Percentiles rank a stretch among this genome's conserved stretches.
phyloP scores from a whole-genome alignment of 2,113 vertebrate genomes.

The Ceratotherium simum region DNA sequence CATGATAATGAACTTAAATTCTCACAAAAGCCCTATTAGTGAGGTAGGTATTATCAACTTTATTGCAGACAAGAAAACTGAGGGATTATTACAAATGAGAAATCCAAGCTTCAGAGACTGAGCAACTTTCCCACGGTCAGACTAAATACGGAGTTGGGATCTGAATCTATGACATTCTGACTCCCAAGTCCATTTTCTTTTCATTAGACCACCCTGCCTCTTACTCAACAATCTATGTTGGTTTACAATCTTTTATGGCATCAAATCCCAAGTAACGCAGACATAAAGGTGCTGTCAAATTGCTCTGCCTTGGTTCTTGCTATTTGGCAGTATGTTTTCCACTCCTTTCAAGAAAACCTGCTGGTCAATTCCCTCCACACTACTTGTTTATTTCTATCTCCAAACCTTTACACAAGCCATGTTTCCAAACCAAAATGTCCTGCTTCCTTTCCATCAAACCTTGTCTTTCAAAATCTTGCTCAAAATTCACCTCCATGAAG shows the following conservation, averaged over 20 bases:
- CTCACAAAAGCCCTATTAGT: background rate
- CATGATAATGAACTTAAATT: constrained; percentile 14
- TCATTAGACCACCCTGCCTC: background rate
- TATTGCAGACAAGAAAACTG: background rate
- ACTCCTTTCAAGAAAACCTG: constrained; percentile 41
- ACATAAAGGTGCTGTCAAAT: background rate
- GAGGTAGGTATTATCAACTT: background rate
- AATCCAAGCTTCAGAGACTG: constrained; percentile 29
- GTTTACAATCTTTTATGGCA: background rate
- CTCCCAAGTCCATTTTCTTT: constrained; percentile 25
- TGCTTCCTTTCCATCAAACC: background rate
- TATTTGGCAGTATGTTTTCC: background rate
- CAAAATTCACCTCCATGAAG: constrained; percentile 25
- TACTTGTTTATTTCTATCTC: constrained; percentile 15
- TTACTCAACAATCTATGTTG: background rate
- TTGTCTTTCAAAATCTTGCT: constrained; percentile 24
- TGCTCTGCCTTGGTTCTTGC: background rate
- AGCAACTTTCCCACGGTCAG: background rate
- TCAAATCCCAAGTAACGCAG: constrained; percentile 21
- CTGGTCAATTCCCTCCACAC: background rate
- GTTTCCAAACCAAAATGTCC: constrained; percentile 32
- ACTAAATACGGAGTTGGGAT: constrained; percentile 26
- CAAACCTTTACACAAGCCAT: background rate
- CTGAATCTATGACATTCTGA: constrained; percentile 8
- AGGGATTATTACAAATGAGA: constrained; percentile 25